These are phyloP conservation scores for Coleophora flavipennella DNA, from an alignment of 2,888 invertebrate species.

Conservation along the genomic window DNA sequence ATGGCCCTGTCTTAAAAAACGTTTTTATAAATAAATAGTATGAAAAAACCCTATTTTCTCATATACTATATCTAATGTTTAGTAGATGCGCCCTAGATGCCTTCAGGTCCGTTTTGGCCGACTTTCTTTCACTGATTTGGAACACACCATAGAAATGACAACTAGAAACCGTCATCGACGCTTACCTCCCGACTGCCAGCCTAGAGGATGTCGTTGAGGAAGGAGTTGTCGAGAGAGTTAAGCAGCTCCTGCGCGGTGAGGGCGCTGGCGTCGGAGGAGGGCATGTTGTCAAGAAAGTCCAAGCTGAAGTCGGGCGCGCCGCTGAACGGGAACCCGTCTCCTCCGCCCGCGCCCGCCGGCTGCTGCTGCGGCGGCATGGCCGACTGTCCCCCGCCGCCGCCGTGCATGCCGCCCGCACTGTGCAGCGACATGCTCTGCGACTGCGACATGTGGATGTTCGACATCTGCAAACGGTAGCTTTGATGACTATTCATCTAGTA, in stretches of 20 bases:
- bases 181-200: not conserved
- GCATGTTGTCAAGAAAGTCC: conserved; percentile 89
- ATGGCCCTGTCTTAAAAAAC: no score
- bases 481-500: no score
- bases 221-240: conserved; percentile 86
- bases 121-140: no score
- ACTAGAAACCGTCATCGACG: not conserved
- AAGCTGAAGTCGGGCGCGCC: conserved; percentile 81
- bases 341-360: conserved; percentile 9
- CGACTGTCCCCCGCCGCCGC: conserved; percentile 17
- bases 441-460: conserved; percentile 80
- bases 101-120: no score
- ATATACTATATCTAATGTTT: no score
- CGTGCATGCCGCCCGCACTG: conserved; percentile 32
- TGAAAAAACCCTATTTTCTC: no score
- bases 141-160: conserved; percentile 19
- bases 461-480: conserved; percentile 56
- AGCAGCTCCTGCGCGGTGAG: conserved; percentile 87
- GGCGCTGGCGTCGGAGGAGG: conserved; percentile 80
- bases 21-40: no score
- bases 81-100: no score
- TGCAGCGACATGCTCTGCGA: conserved; percentile 76
- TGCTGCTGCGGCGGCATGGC: conserved; percentile 20
- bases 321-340: conserved; percentile 48
- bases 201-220: conserved; percentile 77